phyloP scores from a whole-genome alignment of 2,797 vertebrate genomes.

The Galaxias olidus region DNA sequence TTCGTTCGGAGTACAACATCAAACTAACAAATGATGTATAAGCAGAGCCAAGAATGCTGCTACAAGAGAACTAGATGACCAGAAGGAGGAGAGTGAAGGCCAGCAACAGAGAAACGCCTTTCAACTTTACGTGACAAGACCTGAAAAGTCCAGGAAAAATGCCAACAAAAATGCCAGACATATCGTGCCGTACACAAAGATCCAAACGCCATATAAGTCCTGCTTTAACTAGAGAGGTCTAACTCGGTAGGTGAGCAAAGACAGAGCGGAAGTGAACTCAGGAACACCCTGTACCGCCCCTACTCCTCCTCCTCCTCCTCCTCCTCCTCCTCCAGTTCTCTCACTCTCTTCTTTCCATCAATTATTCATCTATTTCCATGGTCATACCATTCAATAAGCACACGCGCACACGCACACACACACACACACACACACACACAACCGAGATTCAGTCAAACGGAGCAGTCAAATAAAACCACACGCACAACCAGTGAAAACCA shows the following conservation, averaged over 20 bases:
- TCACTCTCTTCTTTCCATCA: conserved; percentile 42
- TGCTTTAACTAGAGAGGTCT: conserved; percentile 1
- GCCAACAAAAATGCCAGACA: too few relatives aligned
- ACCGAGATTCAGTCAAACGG: conserved; percentile 22
- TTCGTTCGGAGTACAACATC: too few relatives aligned
- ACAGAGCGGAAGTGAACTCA: conserved; percentile 20
- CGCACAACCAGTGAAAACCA: background rate
- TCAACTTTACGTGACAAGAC: too few relatives aligned
- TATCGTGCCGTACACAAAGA: too few relatives aligned
- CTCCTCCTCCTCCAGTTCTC: conserved; percentile 12
- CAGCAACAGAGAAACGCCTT: too few relatives aligned
- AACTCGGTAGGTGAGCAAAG: background rate
- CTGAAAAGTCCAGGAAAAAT: too few relatives aligned
- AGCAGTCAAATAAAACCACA: conserved; percentile 29
- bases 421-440: background rate
- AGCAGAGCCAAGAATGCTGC: too few relatives aligned
- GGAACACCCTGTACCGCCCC: conserved; percentile 41
- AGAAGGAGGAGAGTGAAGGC: too few relatives aligned
- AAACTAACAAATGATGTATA: too few relatives aligned
- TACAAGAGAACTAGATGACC: too few relatives aligned
- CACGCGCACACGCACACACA: background rate
- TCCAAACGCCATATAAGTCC: too few relatives aligned
- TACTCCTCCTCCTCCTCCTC: background rate
- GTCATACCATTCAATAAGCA: conserved; percentile 38
- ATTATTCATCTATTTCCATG: conserved; percentile 58